Evolutionary conservation across 1,140 invertebrate species (phyloP), one percentile per base, ranked within the genome.

Genomic region (Phortica variegata): DNA sequence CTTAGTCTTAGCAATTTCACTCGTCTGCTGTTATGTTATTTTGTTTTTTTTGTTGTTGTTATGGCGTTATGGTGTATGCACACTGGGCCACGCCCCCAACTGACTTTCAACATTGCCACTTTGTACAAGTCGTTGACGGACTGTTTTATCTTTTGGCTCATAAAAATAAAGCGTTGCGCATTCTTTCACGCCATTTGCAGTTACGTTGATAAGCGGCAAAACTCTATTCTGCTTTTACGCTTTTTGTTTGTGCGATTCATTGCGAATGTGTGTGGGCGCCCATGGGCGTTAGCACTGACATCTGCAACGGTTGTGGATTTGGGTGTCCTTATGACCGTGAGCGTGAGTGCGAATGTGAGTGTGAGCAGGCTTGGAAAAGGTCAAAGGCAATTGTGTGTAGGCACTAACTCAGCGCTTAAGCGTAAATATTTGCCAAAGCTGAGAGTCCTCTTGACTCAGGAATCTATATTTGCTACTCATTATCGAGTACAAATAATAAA

Each of bases 141-240:
- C 9, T 34, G 32, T 15, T 63, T 68, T 68, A 68, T 68, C 63
- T 68, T 44, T 39, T 55, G 40, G 49, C 60, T 68, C 63, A 68
- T 68, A 68, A 68, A 68, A 68, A 68, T 68, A 68, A 68, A 68
- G 60, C 63, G 63, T 56, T 68, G 63, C 63, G 63, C 63, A 68
- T 68, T 68, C 63, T 68, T 68, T 68, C 63, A 68, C 63, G 63
- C 63, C 63, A 68, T 68, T 68, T 68, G 63, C 63, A 68, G 63
- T 68, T 55, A 60, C 60, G 57, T 57, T 68, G 63, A 68, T 68
- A 68, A 68, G 60, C 68, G 61, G 54, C 52, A 58, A 26, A 26
- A n/a, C n/a, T n/a, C n/a, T n/a, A n/a, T n/a, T n/a, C n/a, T n/a
- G n/a, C n/a, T n/a, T n/a, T n/a, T 59, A 52, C 54, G 58, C 56